Percentiles rank a stretch among this genome's conserved stretches.
Evolutionary conservation across 2,113 vertebrate genomes (phyloP).

Genomic region (Scomber japonicus): DNA sequence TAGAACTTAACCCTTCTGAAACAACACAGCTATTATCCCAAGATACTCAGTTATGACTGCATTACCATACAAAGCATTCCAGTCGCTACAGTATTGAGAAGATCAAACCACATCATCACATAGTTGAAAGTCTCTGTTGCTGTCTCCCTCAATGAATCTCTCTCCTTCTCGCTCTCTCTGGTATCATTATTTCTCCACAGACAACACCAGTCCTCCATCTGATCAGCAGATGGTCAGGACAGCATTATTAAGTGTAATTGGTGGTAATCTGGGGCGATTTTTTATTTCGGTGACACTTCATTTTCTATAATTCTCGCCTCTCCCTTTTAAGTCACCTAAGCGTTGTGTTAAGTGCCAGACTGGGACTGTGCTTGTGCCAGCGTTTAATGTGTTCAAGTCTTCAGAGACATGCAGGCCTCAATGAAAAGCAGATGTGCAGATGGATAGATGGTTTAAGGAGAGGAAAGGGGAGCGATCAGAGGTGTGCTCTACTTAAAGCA

Average conservation of each 20-base stretch:
- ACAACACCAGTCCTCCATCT: constrained; percentile 78
- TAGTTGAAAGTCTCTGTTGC: constrained; percentile 53
- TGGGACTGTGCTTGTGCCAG: constrained; percentile 85
- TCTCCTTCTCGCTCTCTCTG: constrained; percentile 28
- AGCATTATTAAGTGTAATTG: constrained; percentile 85
- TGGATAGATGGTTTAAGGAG: constrained; percentile 73
- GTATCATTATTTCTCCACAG: constrained; percentile 52
- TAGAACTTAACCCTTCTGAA: constrained; percentile 62
- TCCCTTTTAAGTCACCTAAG: constrained; percentile 92
- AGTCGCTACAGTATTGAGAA: constrained; percentile 48
- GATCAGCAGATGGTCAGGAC: constrained; percentile 84
- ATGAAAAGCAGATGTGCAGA: constrained; percentile 96
- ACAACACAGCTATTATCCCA: constrained; percentile 68
- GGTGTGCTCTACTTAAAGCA: constrained; percentile 69
- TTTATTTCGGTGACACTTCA: constrained; percentile 91
- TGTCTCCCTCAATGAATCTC: constrained; percentile 55
- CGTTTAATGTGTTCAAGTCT: constrained; percentile 91
- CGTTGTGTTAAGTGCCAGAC: constrained; percentile 86
- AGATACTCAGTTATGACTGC: constrained; percentile 69
- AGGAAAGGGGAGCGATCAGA: constrained; percentile 69
- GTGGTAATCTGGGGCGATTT: constrained; percentile 86
- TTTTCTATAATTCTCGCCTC: constrained; percentile 92
- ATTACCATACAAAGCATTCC: constrained; percentile 70
- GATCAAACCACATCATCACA: constrained; percentile 70
- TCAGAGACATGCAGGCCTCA: constrained; percentile 85